These are phyloP conservation scores for Saimiri boliviensis DNA, from an alignment of 2,113 vertebrate species.

Conservation along the genomic window DNA sequence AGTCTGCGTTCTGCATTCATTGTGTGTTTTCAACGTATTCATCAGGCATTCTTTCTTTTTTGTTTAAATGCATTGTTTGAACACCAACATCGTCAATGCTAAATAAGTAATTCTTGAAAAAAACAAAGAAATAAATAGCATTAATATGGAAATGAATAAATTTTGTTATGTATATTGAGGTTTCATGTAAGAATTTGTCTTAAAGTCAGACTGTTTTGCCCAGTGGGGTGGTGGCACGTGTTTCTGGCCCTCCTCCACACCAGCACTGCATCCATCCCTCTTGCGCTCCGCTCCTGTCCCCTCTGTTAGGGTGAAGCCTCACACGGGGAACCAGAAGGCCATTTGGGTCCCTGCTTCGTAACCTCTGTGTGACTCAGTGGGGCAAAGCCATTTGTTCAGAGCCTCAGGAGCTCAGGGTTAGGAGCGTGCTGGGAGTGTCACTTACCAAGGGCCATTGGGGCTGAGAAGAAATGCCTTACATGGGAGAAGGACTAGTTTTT, in stretches of 20 bases:
- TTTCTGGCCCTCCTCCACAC: not conserved
- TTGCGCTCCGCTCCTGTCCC: too few species aligned
- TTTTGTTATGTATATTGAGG: not conserved
- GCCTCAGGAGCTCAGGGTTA: not conserved
- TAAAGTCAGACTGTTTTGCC: not conserved
- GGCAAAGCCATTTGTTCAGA: not conserved
- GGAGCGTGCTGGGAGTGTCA: rapidly evolving
- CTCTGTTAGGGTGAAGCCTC: not conserved
- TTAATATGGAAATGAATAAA: not conserved
- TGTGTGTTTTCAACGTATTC: not conserved
- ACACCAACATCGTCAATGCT: not conserved
- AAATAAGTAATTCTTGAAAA: not conserved
- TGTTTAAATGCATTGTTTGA: not conserved
- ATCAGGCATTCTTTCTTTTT: not conserved
- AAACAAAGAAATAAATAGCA: not conserved
- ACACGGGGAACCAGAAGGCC: not conserved
- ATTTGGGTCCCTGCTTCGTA: not conserved
- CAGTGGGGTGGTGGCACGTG: not conserved
- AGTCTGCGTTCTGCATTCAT: not conserved
- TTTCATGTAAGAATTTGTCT: not conserved
- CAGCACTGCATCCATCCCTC: not conserved
- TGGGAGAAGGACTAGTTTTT: not conserved
- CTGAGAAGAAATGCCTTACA: not conserved
- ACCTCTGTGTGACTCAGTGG: not conserved
- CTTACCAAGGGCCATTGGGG: not conserved